phyloP scores from a whole-genome alignment of 2,797 vertebrate genomes.

The Melanotaenia pygmaea region DNA sequence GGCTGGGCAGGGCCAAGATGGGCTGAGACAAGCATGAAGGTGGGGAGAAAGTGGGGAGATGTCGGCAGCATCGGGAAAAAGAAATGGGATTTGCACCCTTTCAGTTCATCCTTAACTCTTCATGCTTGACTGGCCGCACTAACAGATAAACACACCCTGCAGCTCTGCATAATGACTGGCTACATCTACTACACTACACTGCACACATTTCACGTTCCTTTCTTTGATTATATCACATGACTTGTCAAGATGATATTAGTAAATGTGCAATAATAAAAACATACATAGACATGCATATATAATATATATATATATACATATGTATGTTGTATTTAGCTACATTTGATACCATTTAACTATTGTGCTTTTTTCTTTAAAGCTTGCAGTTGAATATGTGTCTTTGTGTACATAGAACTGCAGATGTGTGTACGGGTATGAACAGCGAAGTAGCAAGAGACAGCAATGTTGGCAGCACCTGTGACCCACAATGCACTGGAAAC shows the following conservation, averaged over 20 bases:
- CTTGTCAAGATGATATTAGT: neutral
- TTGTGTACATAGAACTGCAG: constrained; percentile 11
- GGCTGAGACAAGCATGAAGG: constrained; percentile 54
- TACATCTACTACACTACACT: constrained; percentile 80
- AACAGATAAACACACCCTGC: constrained; percentile 89
- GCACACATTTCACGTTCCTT: constrained; percentile 48
- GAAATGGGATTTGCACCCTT: constrained; percentile 83
- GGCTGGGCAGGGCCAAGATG: constrained; percentile 52
- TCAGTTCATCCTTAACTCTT: constrained; percentile 87
- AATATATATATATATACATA: neutral
- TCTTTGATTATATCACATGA: constrained; percentile 24
- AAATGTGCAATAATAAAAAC: too few relatives aligned
- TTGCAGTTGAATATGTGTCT: constrained; percentile 3
- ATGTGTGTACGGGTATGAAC: constrained; percentile 25
- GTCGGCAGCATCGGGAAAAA: constrained; percentile 64
- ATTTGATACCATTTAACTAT: neutral
- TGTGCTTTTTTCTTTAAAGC: constrained; percentile 12
- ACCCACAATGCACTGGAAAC: constrained; percentile 72
- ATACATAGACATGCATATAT: too few relatives aligned
- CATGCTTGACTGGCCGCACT: constrained; percentile 86
- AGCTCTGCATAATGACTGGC: constrained; percentile 87
- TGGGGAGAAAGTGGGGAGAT: constrained; percentile 45
- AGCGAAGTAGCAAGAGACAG: constrained; percentile 34
- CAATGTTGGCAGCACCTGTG: constrained; percentile 78
- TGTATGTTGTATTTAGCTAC: too few relatives aligned